Percentiles rank a stretch among this genome's conserved stretches.
Conservation (phyloP, 2,888 invertebrate species). For the Diogma glabrata region DNA sequence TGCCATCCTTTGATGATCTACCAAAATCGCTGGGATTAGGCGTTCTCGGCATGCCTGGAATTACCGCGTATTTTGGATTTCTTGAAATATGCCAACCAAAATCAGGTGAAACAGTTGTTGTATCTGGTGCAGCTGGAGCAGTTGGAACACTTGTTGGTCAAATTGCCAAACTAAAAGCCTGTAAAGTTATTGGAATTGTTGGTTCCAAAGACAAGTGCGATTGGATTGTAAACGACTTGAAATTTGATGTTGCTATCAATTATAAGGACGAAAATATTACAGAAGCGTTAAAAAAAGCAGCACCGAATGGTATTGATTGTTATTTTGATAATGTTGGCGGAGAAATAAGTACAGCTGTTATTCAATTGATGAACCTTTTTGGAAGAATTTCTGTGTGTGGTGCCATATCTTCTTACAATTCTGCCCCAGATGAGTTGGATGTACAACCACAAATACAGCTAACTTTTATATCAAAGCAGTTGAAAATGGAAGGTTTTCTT, state of each 20-base stretch:
- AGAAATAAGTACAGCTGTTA: conserved; percentile 44
- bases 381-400: conserved; percentile 56
- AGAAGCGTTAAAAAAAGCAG: conserved; percentile 45
- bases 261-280: conserved; percentile 51
- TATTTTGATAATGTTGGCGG: conserved; percentile 72
- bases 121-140: conserved; percentile 66
- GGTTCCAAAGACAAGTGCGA: conserved; percentile 58
- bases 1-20: conserved; percentile 47
- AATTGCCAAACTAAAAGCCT: conserved; percentile 61
- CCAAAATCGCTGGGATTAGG: conserved; percentile 52
- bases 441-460: conserved; percentile 39
- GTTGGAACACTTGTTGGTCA: conserved; percentile 69
- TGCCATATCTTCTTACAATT: conserved; percentile 51
- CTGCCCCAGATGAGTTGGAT: conserved; percentile 25
- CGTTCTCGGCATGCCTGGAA: conserved; percentile 55
- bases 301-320: conserved; percentile 59
- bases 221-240: conserved; percentile 52
- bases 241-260: conserved; percentile 58
- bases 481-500: conserved; percentile 46
- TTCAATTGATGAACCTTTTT: conserved; percentile 47
- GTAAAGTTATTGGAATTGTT: conserved; percentile 57
- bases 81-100: conserved; percentile 58
- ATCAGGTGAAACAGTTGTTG: conserved; percentile 57
- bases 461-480: conserved; percentile 41
- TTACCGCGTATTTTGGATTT: conserved; percentile 65